A percentile compares a stretch with the other conserved stretches of the same genome.
phyloP scores from a whole-genome alignment of 2,113 vertebrate genomes.

The Apus apus region DNA sequence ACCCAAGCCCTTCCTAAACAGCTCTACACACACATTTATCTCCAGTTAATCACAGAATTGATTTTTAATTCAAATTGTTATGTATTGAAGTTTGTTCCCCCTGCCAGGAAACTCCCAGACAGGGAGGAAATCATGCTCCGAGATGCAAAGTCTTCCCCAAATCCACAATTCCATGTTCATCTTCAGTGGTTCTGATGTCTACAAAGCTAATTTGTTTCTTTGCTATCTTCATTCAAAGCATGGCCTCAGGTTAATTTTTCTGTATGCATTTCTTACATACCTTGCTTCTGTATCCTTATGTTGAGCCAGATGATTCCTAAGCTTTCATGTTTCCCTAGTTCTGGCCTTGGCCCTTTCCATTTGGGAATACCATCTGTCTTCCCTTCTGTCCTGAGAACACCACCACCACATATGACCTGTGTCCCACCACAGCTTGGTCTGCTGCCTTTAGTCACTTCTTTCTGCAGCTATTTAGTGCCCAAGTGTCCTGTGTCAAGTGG shows the following conservation, averaged over 20 bases:
- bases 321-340: not conserved
- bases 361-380: constrained; percentile 64
- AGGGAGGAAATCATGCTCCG: not conserved
- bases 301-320: constrained; percentile 16
- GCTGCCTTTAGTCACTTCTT: not conserved
- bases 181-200: not conserved
- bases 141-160: not conserved
- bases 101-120: not conserved
- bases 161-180: not conserved
- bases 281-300: constrained; percentile 17
- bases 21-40: not conserved
- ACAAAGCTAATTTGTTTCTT: not conserved
- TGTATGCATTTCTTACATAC: not conserved
- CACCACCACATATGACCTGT: not conserved
- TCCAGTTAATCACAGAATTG: not conserved
- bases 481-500: constrained; percentile 29
- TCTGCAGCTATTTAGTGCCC: not conserved
- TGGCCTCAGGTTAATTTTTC: not conserved
- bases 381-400: constrained; percentile 46
- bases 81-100: not conserved
- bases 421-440: constrained; percentile 6
- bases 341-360: constrained; percentile 37
- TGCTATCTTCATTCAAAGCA: not conserved
- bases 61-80: not conserved
- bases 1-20: not conserved